phyloP scores from a whole-genome alignment of 92 coral and sea anemone species.

The Epizoanthus fatuus region DNA sequence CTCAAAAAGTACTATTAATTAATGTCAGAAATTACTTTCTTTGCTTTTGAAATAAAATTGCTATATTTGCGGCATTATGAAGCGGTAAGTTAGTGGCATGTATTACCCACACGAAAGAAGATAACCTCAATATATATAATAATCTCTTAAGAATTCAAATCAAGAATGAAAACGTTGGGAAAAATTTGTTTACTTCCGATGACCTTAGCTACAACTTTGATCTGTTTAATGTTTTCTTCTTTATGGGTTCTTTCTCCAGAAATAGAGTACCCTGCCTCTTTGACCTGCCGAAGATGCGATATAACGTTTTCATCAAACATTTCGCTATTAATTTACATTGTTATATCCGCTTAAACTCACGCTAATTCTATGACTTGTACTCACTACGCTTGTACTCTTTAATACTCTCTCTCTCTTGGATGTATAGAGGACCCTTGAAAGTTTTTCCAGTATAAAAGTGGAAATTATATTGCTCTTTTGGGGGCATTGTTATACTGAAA shows the following conservation, averaged over 20 bases:
- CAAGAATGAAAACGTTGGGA: conserved; percentile 34
- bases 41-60: conserved; percentile 12
- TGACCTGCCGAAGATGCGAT: too few species aligned
- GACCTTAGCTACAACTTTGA: not conserved
- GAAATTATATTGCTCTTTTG: not conserved
- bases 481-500: not conserved
- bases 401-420: not conserved
- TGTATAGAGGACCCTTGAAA: not conserved
- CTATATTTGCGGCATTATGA: conserved; percentile 11
- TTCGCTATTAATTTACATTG: not conserved
- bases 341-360: not conserved
- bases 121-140: conserved; percentile 22
- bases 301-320: too few species aligned
- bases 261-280: too few species aligned
- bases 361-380: not conserved
- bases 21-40: not conserved
- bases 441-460: not conserved
- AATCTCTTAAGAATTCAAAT: conserved; percentile 32
- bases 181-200: conserved; percentile 44
- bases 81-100: not conserved
- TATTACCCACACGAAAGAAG: not conserved
- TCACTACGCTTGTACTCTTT: not conserved
- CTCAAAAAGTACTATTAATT: too few species aligned
- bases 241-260: not conserved
- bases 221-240: conserved; percentile 34